These are phyloP conservation scores for Spheniscus humboldti DNA, from an alignment of 2,797 vertebrate species.

Conservation along the genomic window DNA sequence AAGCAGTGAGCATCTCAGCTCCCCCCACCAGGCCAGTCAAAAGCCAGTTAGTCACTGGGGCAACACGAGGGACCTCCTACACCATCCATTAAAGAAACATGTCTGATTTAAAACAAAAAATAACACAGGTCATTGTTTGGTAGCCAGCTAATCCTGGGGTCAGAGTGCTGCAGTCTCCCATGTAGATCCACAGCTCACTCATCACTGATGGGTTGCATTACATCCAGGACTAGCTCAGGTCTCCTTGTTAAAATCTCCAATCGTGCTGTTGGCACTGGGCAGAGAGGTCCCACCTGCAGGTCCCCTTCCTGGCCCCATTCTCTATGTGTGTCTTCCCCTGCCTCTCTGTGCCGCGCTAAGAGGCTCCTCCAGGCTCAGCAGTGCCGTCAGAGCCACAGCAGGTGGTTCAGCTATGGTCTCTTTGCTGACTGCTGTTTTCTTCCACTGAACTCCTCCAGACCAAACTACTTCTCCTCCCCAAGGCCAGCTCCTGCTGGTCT, in stretches of 20 bases:
- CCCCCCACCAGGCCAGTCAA: neutral
- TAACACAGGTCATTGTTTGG: neutral
- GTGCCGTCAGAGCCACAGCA: neutral
- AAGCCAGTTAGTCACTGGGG: neutral
- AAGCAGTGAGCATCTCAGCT: constrained; percentile 1
- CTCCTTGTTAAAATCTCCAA: neutral
- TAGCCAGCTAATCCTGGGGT: neutral
- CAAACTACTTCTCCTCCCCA: fast-evolving
- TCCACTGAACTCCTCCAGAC: neutral
- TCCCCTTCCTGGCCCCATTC: neutral
- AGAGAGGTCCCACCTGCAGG: fast-evolving
- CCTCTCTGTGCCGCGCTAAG: neutral
- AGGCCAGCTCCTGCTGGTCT: neutral
- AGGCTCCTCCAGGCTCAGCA: neutral
- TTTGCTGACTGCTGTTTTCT: neutral
- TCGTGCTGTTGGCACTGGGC: neutral
- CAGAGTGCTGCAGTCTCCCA: no score
- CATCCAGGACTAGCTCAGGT: neutral
- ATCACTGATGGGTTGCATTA: neutral
- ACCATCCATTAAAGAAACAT: neutral
- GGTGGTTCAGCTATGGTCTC: no score
- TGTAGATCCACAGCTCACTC: neutral
- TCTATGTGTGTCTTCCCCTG: neutral
- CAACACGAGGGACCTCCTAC: neutral
- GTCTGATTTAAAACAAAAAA: neutral